Percentiles rank a stretch among this genome's conserved stretches.
Evolutionary conservation across 2,797 vertebrate genomes (phyloP).

Genomic region (Crypturellus tataupa): DNA sequence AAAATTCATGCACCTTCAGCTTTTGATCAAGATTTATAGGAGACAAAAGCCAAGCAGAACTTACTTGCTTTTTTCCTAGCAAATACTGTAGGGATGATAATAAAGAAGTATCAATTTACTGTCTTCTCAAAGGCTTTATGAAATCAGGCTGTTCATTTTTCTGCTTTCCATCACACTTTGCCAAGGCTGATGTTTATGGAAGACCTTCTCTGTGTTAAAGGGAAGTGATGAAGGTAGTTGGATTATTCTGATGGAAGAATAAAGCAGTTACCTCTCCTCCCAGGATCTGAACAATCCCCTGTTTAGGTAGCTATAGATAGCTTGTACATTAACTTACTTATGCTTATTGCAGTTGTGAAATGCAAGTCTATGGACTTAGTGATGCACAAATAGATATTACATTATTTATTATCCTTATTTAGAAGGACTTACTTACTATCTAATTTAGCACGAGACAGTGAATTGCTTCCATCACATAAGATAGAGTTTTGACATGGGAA

Average conservation of each 20-base stretch:
- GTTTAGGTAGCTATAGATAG: not conserved
- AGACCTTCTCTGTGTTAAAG: not conserved
- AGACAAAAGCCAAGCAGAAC: conserved; percentile 8
- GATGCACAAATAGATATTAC: not conserved
- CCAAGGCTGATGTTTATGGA: not conserved
- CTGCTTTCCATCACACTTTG: not conserved
- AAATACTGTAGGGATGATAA: not conserved
- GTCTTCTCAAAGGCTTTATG: not conserved
- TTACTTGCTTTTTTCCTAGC: conserved; percentile 34
- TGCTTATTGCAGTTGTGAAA: not conserved
- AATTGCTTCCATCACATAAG: not conserved
- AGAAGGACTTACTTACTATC: not conserved
- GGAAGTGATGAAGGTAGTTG: not conserved
- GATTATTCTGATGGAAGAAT: not conserved
- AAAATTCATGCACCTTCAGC: conserved; percentile 21
- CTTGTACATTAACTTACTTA: not conserved
- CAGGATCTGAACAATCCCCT: not conserved
- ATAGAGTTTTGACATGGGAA: not conserved
- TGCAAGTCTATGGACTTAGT: not conserved
- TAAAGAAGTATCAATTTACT: conserved; percentile 19
- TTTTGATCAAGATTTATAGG: conserved; percentile 55
- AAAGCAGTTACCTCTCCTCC: not conserved
- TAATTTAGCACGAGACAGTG: not conserved
- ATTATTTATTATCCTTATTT: not conserved
- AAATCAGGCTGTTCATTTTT: not conserved